Conservation (phyloP, 2,797 vertebrate genomes). For the Pseudocheirus occidentalis region DNA sequence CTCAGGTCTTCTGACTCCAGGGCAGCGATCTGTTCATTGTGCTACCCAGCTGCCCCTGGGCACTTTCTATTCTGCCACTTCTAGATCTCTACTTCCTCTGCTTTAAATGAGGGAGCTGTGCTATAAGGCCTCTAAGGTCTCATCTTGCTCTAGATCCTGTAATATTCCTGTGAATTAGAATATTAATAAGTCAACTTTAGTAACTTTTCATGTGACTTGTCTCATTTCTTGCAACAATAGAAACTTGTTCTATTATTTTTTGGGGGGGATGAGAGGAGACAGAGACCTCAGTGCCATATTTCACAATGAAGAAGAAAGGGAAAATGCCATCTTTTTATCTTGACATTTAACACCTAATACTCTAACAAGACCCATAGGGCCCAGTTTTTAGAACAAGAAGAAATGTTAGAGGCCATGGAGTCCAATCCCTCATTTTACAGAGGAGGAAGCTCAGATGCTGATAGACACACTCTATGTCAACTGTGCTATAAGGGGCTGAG, state of each 20-base stretch:
- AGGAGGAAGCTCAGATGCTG: not conserved
- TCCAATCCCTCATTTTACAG: not conserved
- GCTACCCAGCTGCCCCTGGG: not conserved
- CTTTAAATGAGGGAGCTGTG: not conserved
- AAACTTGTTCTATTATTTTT: not conserved
- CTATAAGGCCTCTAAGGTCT: not conserved
- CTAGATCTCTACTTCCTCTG: not conserved
- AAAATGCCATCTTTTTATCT: not conserved
- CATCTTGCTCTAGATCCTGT: not conserved
- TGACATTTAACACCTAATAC: not conserved
- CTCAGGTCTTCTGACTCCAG: not conserved
- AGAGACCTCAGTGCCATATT: not conserved
- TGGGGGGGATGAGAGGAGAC: accelerated
- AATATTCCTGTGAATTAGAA: not conserved
- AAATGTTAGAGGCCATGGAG: not conserved
- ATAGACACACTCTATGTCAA: not conserved
- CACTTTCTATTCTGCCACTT: not conserved
- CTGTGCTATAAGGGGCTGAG: not conserved
- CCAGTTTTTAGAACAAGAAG: not conserved
- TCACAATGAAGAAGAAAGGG: not conserved
- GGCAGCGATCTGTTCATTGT: not conserved
- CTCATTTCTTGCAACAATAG: not conserved
- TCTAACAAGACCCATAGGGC: not conserved
- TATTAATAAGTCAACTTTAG: not conserved
- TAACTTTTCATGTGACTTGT: not conserved